A percentile compares a stretch with the other conserved stretches of the same genome.
Evolutionary conservation across 2,113 vertebrate genomes (phyloP).

Genomic region (Ceyx margarethae): DNA sequence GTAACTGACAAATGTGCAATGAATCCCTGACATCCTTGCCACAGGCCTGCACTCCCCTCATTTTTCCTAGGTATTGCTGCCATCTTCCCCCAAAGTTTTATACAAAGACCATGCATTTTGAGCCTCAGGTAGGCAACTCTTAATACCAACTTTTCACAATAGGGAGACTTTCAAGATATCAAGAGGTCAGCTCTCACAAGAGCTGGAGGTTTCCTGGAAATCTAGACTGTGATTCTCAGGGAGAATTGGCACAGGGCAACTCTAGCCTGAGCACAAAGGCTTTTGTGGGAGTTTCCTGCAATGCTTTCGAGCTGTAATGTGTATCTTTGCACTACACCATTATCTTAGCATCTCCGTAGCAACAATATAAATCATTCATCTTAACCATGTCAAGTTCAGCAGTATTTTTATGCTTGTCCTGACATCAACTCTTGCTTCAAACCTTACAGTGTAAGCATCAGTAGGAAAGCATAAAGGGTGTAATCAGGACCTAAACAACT

Average conservation of each 20-base stretch:
- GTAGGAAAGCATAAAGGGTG: neutral
- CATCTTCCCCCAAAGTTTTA: neutral
- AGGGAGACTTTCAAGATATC: neutral
- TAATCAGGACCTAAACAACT: neutral
- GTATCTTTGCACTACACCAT: neutral
- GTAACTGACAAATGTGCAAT: neutral
- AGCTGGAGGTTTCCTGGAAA: neutral
- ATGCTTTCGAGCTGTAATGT: neutral
- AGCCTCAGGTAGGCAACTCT: neutral
- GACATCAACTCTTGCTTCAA: neutral
- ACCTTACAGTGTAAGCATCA: neutral
- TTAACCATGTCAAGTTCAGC: neutral
- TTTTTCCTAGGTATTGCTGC: neutral
- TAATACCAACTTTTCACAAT: accelerated
- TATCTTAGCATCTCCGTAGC: neutral
- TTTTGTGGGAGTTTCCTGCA: neutral
- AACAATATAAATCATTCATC: neutral
- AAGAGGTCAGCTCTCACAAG: neutral
- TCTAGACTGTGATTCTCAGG: neutral
- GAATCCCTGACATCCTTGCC: neutral
- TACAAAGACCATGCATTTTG: conserved; percentile 43
- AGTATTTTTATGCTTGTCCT: neutral
- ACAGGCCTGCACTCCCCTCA: accelerated
- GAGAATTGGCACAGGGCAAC: neutral
- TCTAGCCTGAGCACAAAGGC: neutral